These are phyloP conservation scores for Craseonycteris thonglongyai DNA, from an alignment of 2,113 vertebrate species.

Conservation along the genomic window DNA sequence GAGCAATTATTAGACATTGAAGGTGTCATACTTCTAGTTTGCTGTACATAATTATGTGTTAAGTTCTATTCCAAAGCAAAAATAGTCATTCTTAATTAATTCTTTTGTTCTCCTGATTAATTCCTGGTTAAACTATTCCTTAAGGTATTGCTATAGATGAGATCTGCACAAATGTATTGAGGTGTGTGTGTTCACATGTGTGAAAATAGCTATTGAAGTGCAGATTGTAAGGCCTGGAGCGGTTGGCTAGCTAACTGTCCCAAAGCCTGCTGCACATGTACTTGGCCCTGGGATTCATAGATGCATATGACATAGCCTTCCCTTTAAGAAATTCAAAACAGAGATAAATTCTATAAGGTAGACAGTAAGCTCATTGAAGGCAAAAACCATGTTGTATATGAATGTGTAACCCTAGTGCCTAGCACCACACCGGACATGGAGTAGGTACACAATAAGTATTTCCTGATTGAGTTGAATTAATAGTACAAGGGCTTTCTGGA, in stretches of 20 bases:
- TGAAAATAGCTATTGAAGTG: background rate
- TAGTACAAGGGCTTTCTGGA: too few relatives aligned
- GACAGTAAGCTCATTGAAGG: background rate
- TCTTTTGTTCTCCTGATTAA: constrained; percentile 65
- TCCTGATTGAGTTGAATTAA: background rate
- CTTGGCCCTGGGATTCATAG: background rate
- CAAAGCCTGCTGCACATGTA: background rate
- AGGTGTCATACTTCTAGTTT: background rate
- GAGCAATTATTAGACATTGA: background rate
- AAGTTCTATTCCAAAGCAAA: constrained; percentile 44
- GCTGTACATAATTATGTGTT: constrained; percentile 23
- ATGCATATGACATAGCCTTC: background rate
- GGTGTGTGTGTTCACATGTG: background rate
- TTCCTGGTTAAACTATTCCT: constrained; percentile 42
- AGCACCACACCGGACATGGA: background rate
- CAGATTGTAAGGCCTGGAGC: background rate
- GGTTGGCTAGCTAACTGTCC: background rate
- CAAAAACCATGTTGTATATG: background rate
- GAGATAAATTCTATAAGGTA: background rate
- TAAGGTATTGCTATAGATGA: constrained; percentile 23
- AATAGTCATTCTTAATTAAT: constrained; percentile 58
- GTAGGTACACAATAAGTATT: background rate
- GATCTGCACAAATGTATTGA: background rate
- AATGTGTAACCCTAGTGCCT: background rate
- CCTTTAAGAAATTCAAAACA: background rate